phyloP scores from a whole-genome alignment of 2,797 vertebrate genomes.

The Otolemur crassicaudatus region DNA sequence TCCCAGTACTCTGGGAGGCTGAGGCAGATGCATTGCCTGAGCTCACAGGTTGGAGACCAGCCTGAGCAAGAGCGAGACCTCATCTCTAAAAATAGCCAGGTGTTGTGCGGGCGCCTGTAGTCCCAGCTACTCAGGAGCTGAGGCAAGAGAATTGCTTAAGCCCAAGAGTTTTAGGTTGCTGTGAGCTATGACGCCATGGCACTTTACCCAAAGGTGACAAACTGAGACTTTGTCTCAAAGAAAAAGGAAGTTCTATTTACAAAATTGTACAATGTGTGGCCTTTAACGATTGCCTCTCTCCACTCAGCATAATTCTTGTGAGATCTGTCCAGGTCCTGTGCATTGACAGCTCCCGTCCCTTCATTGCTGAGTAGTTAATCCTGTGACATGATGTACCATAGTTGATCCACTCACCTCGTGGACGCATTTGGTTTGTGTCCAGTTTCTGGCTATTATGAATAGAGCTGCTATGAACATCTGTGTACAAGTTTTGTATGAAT shows the following conservation, averaged over 20 bases:
- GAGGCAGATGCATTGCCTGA: no score
- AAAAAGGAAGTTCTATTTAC: neutral
- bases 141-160: no score
- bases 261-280: neutral
- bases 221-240: no score
- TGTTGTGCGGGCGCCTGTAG: no score
- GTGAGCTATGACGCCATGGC: no score
- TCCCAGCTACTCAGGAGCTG: no score
- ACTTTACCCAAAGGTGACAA: no score
- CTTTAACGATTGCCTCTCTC: neutral
- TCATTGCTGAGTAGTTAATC: neutral
- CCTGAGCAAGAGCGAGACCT: no score
- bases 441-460: neutral
- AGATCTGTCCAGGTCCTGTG: neutral
- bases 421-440: neutral
- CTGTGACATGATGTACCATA: neutral
- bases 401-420: neutral
- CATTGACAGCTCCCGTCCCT: neutral
- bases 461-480: neutral
- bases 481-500: neutral
- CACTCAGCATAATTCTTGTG: neutral
- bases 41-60: no score
- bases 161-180: no score
- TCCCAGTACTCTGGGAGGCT: no score
- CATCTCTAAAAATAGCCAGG: no score